Base-by-base conservation (phyloP, 2,797 vertebrate species). In the Zonotrichia albicollis region DNA sequence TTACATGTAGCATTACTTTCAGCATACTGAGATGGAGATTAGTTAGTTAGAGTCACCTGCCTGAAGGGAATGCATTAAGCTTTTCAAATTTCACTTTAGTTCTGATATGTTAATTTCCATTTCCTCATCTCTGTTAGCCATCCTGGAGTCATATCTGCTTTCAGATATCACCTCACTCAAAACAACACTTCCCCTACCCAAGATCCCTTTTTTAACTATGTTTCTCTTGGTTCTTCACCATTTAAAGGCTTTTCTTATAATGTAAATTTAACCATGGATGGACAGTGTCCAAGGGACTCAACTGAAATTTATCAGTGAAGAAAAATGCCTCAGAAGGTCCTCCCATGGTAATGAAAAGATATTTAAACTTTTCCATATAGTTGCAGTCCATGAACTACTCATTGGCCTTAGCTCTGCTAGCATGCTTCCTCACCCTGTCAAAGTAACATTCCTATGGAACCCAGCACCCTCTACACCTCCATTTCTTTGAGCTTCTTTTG, bases 71-170 rank as follows among this genome's bases (percentile, higher is more conserved):
- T 13, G 54, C 23, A 54, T 34, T 34, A 87, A 53, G 19, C 19
- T 84, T 84, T 75, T 60, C 42, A 74, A 64, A 72, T 75, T 68
- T 75, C 84, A 57, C 22, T 45, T 55, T 42, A 64, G 57, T 66
- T 95, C 76, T 54, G 66, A 57, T 50, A 60, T 13, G 16, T 21
- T 90, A 21, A 54, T 87, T 91, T 82, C 50, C 58, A 68, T 68
- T 71, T 81, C 71, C 66, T 81, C 38, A 57, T 64, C 50, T 50
- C 70, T 66, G 19, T 54, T 12, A 66, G 53, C 36, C n/a, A 34
- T 32, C 25, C 65, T 32, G 57, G 65, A 4, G 8, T 74, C 55
- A 32, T 3, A 57, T 2, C 17, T 51, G 38, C 30, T 45, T 75
- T 67, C n/a, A 84, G 70, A 57, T 34, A 30, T 6, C 1, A 1